Evolutionary conservation across 2,888 invertebrate genomes (phyloP).

Genomic region (Tuta absoluta): DNA sequence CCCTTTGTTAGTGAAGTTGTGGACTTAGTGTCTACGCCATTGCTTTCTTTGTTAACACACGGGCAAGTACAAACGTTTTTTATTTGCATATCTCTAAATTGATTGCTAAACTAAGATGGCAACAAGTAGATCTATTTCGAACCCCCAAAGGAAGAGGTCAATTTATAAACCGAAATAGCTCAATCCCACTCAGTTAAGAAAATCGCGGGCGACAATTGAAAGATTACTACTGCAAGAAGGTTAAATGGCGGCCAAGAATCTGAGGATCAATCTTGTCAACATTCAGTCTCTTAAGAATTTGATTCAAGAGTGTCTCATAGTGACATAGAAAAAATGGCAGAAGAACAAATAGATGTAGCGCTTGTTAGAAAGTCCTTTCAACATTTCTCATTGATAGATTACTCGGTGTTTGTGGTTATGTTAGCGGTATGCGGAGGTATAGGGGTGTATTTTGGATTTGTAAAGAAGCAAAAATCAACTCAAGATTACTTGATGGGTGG

Average conservation of each 20-base stretch:
- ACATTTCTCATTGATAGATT: constrained; percentile 82
- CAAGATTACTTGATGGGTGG: constrained; percentile 91
- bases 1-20: background rate
- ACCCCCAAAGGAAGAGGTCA: constrained; percentile 52
- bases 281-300: background rate
- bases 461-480: constrained; percentile 80
- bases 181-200: constrained; percentile 48
- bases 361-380: constrained; percentile 56
- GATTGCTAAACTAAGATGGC: background rate
- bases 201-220: constrained; percentile 65
- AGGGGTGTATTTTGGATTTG: constrained; percentile 90
- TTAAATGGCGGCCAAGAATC: background rate
- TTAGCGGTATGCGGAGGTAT: constrained; percentile 86
- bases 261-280: background rate
- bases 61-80: background rate
- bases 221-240: constrained; percentile 50
- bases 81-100: background rate
- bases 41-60: background rate
- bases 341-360: constrained; percentile 51
- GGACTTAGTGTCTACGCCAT: no score
- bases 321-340: constrained; percentile 40
- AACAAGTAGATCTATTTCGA: constrained; percentile 43
- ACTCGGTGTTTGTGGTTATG: constrained; percentile 86
- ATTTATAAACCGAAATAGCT: constrained; percentile 61
- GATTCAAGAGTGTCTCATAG: constrained; percentile 4